phyloP scores from a whole-genome alignment of 2,888 invertebrate genomes.

The Julus scanicus region DNA sequence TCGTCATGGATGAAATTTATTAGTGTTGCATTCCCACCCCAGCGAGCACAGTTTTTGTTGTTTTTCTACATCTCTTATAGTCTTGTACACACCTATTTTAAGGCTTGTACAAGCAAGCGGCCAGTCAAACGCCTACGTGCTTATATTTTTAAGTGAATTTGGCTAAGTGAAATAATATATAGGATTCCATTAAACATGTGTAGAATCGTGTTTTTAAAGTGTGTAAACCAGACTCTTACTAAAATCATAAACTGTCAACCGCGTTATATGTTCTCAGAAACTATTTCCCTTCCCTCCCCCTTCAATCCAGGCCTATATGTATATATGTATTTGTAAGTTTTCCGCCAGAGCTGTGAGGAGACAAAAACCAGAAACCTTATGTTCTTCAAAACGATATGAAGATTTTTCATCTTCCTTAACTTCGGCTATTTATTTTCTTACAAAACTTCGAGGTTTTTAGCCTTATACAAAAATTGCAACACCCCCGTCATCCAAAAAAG shows the following conservation, averaged over 20 bases:
- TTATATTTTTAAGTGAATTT: not conserved
- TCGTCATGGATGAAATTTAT: not conserved
- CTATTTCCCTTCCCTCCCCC: conserved; percentile 36
- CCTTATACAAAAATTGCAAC: conserved; percentile 48
- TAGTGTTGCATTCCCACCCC: not conserved
- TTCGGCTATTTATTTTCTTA: conserved; percentile 44
- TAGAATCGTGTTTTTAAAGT: conserved; percentile 39
- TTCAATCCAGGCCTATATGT: not conserved
- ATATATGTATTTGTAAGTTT: not conserved
- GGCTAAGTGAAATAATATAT: conserved; percentile 34
- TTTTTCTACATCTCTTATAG: not conserved
- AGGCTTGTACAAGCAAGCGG: not conserved
- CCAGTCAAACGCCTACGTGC: not conserved
- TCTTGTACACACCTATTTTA: not conserved
- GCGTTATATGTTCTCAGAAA: conserved; percentile 14
- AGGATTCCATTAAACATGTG: conserved; percentile 39
- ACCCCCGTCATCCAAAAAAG: not conserved
- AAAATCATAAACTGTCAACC: conserved; percentile 48
- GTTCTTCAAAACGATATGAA: conserved; percentile 34
- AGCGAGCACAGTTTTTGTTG: not conserved
- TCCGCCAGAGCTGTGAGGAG: conserved; percentile 47
- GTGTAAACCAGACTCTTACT: conserved; percentile 48
- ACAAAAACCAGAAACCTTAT: conserved; percentile 50
- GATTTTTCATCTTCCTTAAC: conserved; percentile 46
- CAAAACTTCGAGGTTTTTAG: conserved; percentile 44